Percentiles rank a stretch among this genome's conserved stretches.
These are phyloP conservation scores for Drosophila willistoni DNA, from an alignment of 1,140 invertebrate species.

Conservation along the genomic window DNA sequence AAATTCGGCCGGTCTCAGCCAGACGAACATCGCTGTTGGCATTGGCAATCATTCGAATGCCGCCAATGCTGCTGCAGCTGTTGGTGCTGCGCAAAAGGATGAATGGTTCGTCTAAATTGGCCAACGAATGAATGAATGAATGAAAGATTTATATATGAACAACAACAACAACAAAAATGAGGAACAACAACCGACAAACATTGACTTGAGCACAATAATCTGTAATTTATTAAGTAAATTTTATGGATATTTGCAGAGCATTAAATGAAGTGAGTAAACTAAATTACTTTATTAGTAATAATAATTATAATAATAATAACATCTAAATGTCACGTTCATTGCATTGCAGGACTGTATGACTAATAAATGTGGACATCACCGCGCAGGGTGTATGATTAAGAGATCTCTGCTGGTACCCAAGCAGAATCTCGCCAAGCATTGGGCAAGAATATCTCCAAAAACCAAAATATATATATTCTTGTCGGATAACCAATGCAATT, in stretches of 20 bases:
- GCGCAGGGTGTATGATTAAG: constrained; percentile 83
- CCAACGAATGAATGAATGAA: constrained; percentile 8
- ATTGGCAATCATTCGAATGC: constrained; percentile 82
- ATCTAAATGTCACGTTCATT: neutral
- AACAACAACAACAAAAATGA: constrained; percentile 22
- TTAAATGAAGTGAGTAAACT: constrained; percentile 79
- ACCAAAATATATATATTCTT: constrained; percentile 28
- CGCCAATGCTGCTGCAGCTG: constrained; percentile 39
- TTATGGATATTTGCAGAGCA: constrained; percentile 83
- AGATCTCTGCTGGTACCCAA: constrained; percentile 82
- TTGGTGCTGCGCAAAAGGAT: constrained; percentile 86
- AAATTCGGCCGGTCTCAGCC: constrained; percentile 70
- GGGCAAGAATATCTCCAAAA: constrained; percentile 46
- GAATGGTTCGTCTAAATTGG: constrained; percentile 87
- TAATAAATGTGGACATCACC: constrained; percentile 83
- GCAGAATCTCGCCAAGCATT: constrained; percentile 77
- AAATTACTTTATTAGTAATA: no score
- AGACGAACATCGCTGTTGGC: constrained; percentile 72
- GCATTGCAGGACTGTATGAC: constrained; percentile 79
- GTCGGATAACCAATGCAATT: constrained; percentile 81
- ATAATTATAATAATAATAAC: no score
- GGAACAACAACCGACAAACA: constrained; percentile 34
- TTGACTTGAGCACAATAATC: constrained; percentile 81
- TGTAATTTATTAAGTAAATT: constrained; percentile 77
- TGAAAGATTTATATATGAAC: constrained; percentile 42